Evolutionary conservation across 2,888 invertebrate genomes (phyloP).

Genomic region (Acanthosepion pharaonis): DNA sequence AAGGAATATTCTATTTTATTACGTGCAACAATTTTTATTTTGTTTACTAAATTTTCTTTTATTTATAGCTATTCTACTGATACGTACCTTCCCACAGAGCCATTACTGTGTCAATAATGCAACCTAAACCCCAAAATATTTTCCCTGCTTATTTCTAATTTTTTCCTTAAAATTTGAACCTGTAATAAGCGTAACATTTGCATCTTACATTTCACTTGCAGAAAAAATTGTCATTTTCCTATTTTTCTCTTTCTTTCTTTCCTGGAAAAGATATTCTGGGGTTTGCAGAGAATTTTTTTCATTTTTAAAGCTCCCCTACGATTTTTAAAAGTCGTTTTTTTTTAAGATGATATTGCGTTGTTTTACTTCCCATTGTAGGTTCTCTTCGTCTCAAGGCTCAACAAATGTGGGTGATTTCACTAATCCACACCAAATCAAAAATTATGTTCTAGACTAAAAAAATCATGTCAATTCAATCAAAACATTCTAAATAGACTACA

Average conservation of each 20-base stretch:
- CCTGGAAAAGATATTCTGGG: not conserved
- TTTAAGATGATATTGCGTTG: not conserved
- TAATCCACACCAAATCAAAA: not conserved
- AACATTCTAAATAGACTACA: not conserved
- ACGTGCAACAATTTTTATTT: not conserved
- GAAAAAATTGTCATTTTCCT: conserved; percentile 11
- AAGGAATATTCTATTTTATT: not conserved
- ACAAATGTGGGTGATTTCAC: not conserved
- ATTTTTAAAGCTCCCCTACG: not conserved
- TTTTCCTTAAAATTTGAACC: not conserved
- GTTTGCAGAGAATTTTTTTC: not conserved
- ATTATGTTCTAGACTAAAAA: not conserved
- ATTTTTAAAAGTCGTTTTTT: not conserved
- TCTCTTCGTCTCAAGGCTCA: not conserved
- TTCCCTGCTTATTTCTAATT: not conserved
- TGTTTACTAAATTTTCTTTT: not conserved
- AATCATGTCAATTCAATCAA: not conserved
- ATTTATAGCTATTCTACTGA: not conserved
- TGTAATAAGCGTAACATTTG: not conserved
- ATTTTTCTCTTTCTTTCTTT: not conserved
- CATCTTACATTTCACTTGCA: not conserved
- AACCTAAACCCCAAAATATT: not conserved
- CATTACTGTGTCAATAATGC: not conserved
- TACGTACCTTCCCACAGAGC: not conserved
- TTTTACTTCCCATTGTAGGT: not conserved